Base-by-base conservation (phyloP, 2,797 vertebrate genomes). In the Acrossocheilus fasciatus region DNA sequence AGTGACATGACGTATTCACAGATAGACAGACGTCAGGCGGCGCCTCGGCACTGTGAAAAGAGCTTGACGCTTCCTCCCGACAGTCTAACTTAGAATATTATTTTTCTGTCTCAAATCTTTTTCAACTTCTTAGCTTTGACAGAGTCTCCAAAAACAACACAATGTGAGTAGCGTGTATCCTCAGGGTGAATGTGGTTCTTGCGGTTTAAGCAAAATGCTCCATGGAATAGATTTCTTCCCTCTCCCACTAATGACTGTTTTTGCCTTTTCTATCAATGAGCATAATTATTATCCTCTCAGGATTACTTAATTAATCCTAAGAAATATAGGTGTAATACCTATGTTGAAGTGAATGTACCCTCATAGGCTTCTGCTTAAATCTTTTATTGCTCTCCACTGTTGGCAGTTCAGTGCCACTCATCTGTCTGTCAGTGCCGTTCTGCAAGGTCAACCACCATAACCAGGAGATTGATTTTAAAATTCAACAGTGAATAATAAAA, bases 231-330 rank as follows among this genome's bases (percentile, higher is more conserved):
- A 88, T 85, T 82, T 86, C 77, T 83, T 83, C 70, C 88, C 89
- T 85, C 88, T 88, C 52, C 84, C 83, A 68, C 90, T 93, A 92
- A 93, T 92, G 87, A 91, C 88, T 89, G 88, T 91, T 86, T 89
- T 88, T 83, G 73, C 85, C 76, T 89, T 87, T 89, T 91, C 88
- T 90, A 90, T 92, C 90, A 87, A 39, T 64, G 41, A 78, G 86
- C 79, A 91, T 91, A 91, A 92, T 93, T 90, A 87, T 62, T 69
- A 88, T 86, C 88, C 91, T 91, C 90, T 89, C 85, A 87, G 88
- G 81, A 90, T 94, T 92, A 91, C 91, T 86, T 85, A 34, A 85
- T 90, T 90, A 89, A 92, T 81, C 81, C 70, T 74, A 89, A 82
- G 91, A 76, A 77, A 88, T 82, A 81, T 84, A 89, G 36, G 34